Conservation (phyloP, 1,140 invertebrate species). For the Ceratoteleas bidentatus region DNA sequence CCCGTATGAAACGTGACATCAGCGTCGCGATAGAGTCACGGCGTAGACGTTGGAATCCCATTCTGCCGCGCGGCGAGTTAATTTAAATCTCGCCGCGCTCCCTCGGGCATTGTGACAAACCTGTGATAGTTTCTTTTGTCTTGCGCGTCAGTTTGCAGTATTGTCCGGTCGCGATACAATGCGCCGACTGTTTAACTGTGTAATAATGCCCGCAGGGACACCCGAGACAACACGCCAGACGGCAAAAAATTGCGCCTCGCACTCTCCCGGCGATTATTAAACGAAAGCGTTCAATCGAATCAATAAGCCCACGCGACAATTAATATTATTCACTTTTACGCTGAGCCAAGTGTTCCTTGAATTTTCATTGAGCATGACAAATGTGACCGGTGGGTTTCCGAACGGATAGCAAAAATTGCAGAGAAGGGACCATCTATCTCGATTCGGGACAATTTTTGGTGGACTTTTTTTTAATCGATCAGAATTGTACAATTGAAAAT, state of each 20-base stretch:
- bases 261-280: constrained; percentile 49
- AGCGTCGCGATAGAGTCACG: constrained; percentile 50
- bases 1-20: constrained; percentile 53
- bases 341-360: constrained; percentile 8
- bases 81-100: constrained; percentile 65
- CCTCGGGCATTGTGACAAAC: constrained; percentile 63
- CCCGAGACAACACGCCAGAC: constrained; percentile 47
- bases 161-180: constrained; percentile 62
- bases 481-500: too few relatives aligned
- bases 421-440: too few relatives aligned
- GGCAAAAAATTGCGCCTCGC: constrained; percentile 44
- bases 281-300: constrained; percentile 39
- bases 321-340: constrained; percentile 50
- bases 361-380: constrained; percentile 35
- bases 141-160: constrained; percentile 59
- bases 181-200: constrained; percentile 57
- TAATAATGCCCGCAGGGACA: constrained; percentile 49
- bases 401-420: background rate
- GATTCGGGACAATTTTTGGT: too few relatives aligned
- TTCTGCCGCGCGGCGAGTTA: constrained; percentile 57
- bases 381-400: constrained; percentile 7
- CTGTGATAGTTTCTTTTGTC: constrained; percentile 68
- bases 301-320: constrained; percentile 36
- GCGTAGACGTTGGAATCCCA: constrained; percentile 52
- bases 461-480: too few relatives aligned